Conservation (phyloP, 2,113 vertebrate genomes). For the Elanoides forficatus region DNA sequence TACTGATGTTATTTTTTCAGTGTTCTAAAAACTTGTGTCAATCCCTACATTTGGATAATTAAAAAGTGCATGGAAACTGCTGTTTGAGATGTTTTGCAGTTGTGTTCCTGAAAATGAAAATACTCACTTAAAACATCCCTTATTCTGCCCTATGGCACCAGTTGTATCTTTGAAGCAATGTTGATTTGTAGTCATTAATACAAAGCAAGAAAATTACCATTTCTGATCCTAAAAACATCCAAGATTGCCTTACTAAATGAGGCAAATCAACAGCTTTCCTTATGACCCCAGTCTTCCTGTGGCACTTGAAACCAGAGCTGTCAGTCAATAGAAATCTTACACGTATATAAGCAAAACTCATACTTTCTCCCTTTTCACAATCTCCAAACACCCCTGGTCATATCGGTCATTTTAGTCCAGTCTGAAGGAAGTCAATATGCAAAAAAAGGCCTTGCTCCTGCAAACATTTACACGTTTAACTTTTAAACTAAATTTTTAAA, state of each 20-base stretch:
- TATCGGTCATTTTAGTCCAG: background rate
- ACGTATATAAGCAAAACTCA: background rate
- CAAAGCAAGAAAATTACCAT: background rate
- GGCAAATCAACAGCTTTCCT: background rate
- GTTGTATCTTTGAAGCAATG: background rate
- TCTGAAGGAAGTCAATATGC: background rate
- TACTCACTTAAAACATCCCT: background rate
- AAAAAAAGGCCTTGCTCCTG: background rate
- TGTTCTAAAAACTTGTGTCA: background rate
- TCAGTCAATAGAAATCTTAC: background rate
- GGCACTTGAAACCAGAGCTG: background rate
- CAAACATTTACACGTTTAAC: background rate
- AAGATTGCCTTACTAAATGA: background rate
- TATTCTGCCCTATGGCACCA: background rate
- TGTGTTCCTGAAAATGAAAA: background rate
- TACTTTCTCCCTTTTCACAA: background rate
- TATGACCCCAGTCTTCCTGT: background rate
- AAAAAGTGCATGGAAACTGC: background rate
- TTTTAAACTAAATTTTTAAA: background rate
- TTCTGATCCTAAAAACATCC: background rate
- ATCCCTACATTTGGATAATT: background rate
- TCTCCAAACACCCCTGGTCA: background rate
- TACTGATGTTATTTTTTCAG: background rate
- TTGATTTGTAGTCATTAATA: background rate
- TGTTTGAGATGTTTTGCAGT: background rate